Evolutionary conservation across 2,113 vertebrate species (phyloP), one percentile per base, ranked within the genome.

Genomic region (Xiphorhynchus elegans): DNA sequence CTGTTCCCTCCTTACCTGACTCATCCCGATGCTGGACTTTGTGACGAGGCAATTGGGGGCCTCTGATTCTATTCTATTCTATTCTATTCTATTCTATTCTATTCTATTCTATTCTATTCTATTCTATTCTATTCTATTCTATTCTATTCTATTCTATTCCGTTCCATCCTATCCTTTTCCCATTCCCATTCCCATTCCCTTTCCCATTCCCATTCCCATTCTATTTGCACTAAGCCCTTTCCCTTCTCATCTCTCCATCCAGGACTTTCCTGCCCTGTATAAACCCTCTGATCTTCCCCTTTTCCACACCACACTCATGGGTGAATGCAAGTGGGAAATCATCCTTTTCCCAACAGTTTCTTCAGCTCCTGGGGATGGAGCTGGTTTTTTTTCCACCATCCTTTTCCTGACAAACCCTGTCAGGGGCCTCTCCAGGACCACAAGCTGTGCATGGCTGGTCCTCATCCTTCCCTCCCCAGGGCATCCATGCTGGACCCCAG

Each of bases 301-400:
- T 68, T 73, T 29, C 49, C 23, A 4, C 7, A 20, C 15, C 25
- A 21, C 29, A 5, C 11, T 64, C 0, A 3, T 26, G 44, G 69
- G 19, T 15, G 16, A 63, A 55, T 2, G 5, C 23, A 75, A 28
- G 28, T 52, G 40, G 58, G 68, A 58, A 53, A 73, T 74, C 15
- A 66, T 44, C 40, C 1, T 0, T 37, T 11, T 59, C 69, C 21
- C 49, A 52, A 23, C 52, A 40, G 21, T 40, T 74, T 47, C 47
- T 50, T 79, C 52, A 78, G 17, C 47, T 84, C 29, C 58, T 28
- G 33, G 49, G 60, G 64, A 72, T 3, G 8, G 8, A 80, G 21
- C 17, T 79, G 26, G 0, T 2, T 21, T 56, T 66, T n/a, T n/a
- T 28, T 5, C 28, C 17, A 11, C 59, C 3, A 0, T 26, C 7